These are phyloP conservation scores for Pteria penguin DNA, from an alignment of 2,888 invertebrate species.

Conservation along the genomic window DNA sequence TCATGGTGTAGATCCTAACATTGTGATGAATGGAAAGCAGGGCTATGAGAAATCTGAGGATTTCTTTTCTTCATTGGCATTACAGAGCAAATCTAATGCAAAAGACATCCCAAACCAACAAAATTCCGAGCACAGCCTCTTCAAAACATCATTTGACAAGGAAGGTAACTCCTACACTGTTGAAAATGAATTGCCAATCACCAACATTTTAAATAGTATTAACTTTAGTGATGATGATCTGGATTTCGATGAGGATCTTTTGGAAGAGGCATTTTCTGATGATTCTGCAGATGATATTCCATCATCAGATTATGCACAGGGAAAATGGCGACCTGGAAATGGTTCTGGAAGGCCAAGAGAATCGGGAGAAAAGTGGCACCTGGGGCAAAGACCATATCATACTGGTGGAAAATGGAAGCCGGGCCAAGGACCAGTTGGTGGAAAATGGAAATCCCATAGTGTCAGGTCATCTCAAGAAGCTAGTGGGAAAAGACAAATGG, in stretches of 20 bases:
- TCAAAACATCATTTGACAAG: slow-evolving; percentile 33
- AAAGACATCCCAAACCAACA: slow-evolving; percentile 26
- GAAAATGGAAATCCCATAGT: slow-evolving; percentile 30
- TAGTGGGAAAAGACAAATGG: slow-evolving; percentile 54
- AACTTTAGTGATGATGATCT: slow-evolving; percentile 75
- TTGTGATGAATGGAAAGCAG: slow-evolving; percentile 43
- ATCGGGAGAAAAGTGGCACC: slow-evolving; percentile 28
- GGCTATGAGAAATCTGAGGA: slow-evolving; percentile 80
- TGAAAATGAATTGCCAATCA: slow-evolving; percentile 67
- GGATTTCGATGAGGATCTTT: slow-evolving; percentile 67
- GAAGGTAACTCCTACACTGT: slow-evolving; percentile 30
- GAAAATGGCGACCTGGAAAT: slow-evolving; percentile 86
- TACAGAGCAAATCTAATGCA: slow-evolving; percentile 73
- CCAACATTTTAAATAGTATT: slow-evolving; percentile 74
- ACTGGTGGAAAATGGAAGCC: slow-evolving; percentile 87
- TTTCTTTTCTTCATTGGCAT: slow-evolving; percentile 89
- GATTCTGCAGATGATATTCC: slow-evolving; percentile 59
- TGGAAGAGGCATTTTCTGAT: slow-evolving; percentile 66
- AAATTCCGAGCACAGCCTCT: slow-evolving; percentile 19
- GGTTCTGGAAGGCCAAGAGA: slow-evolving; percentile 63
- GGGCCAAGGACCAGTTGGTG: slow-evolving; percentile 60
- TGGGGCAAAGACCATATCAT: slow-evolving; percentile 46
- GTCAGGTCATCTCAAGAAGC: slow-evolving; percentile 30
- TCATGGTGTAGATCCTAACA: slow-evolving; percentile 48
- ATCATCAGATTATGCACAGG: slow-evolving; percentile 79